Conservation (phyloP, 2,888 invertebrate genomes). For the Branchipolynoe longqiensis region DNA sequence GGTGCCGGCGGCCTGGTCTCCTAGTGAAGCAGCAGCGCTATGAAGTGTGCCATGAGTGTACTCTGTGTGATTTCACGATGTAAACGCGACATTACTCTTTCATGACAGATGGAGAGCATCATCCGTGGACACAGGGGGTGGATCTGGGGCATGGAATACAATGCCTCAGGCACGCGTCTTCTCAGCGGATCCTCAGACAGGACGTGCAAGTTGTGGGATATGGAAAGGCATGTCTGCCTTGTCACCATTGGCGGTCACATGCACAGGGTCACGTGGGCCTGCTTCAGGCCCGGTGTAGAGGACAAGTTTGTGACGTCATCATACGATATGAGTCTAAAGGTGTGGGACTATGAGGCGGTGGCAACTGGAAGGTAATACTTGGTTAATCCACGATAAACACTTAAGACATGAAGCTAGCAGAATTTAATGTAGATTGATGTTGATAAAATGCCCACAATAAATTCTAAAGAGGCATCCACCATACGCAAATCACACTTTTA, state of each 20-base stretch:
- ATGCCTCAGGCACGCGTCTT: constrained; percentile 38
- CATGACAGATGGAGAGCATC: background rate
- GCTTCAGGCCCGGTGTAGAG: constrained; percentile 36
- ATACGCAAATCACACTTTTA: too few relatives aligned
- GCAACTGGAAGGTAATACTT: constrained; percentile 57
- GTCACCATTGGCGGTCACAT: constrained; percentile 61
- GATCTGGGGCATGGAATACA: constrained; percentile 62
- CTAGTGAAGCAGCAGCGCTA: too few relatives aligned
- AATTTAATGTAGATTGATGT: too few relatives aligned
- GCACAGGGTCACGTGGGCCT: constrained; percentile 60
- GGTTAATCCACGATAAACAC: too few relatives aligned
- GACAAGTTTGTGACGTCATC: constrained; percentile 63
- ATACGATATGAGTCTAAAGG: constrained; percentile 60
- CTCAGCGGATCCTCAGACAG: constrained; percentile 64
- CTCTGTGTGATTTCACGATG: too few relatives aligned
- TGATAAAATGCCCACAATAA: too few relatives aligned
- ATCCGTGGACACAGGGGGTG: constrained; percentile 60
- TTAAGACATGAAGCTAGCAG: too few relatives aligned
- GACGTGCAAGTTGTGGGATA: constrained; percentile 60
- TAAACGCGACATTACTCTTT: too few relatives aligned
- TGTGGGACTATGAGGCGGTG: constrained; percentile 62
- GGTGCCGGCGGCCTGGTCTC: too few relatives aligned
- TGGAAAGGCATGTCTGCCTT: constrained; percentile 32
- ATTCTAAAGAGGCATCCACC: too few relatives aligned
- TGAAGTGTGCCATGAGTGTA: too few relatives aligned